A percentile compares a stretch with the other conserved stretches of the same genome.
Evolutionary conservation across 2,797 vertebrate genomes (phyloP).

Genomic region (Eleutherodactylus coqui): DNA sequence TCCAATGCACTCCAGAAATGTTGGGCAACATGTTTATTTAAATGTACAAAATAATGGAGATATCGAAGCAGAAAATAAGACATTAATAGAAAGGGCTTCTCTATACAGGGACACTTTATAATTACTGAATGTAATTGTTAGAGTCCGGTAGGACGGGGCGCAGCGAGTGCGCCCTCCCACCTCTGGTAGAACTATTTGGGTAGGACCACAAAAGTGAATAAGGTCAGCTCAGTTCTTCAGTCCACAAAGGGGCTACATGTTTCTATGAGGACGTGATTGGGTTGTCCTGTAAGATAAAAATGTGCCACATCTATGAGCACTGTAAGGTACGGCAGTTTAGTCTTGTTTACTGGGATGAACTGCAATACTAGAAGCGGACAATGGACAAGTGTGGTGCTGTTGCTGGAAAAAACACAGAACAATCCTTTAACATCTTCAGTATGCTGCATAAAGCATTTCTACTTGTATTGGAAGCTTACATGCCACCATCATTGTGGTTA

Average conservation of each 20-base stretch:
- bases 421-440: neutral
- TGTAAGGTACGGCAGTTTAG: neutral
- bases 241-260: neutral
- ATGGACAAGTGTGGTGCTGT: neutral
- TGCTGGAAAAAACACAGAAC: neutral
- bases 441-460: neutral
- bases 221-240: neutral
- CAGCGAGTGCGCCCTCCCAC: too few species aligned
- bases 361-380: neutral
- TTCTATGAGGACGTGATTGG: neutral
- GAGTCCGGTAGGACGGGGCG: neutral
- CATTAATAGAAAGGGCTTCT: neutral
- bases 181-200: neutral
- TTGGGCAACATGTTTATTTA: neutral
- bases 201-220: neutral
- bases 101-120: neutral
- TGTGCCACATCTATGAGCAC: neutral
- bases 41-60: neutral
- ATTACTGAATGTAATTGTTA: constrained; percentile 4
- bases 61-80: neutral
- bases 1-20: neutral
- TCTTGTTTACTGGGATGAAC: neutral
- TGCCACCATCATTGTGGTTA: neutral
- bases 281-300: neutral
- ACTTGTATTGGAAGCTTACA: neutral